Percentiles rank a stretch among this genome's conserved stretches.
Conservation (phyloP, 2,113 vertebrate species). For the Puntigrus tetrazona region DNA sequence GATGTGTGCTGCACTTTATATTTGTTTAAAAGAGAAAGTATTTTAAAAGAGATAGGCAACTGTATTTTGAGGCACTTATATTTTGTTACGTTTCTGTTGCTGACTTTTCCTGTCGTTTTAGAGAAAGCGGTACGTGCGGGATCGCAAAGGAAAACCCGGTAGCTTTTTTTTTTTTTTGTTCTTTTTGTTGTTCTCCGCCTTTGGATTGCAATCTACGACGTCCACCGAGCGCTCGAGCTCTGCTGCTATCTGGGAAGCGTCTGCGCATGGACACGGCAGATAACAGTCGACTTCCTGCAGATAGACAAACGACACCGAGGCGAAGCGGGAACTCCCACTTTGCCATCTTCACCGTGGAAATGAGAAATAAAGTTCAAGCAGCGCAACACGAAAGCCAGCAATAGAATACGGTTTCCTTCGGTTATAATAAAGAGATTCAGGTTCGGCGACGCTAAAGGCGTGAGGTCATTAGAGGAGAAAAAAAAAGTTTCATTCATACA, state of each 20-base stretch:
- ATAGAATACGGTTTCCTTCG: not conserved
- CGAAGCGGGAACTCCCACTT: not conserved
- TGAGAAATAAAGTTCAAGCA: not conserved
- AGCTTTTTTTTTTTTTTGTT: not conserved
- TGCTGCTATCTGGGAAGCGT: slow-evolving; percentile 6
- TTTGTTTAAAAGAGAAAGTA: slow-evolving; percentile 62
- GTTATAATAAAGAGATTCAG: not conserved
- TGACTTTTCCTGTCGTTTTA: not conserved
- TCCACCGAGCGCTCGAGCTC: not conserved
- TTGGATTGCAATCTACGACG: not conserved
- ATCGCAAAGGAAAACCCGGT: not conserved
- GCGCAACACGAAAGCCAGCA: not conserved
- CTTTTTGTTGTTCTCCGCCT: not conserved
- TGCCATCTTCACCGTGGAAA: no score
- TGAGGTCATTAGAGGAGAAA: no score
- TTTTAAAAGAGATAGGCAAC: slow-evolving; percentile 32
- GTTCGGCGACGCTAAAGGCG: no score
- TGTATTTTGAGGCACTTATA: slow-evolving; percentile 44
- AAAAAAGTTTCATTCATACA: not conserved
- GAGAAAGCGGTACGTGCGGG: no score
- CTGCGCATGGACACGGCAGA: not conserved
- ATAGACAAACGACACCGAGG: not conserved
- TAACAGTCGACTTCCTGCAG: slow-evolving; percentile 16
- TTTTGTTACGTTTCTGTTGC: slow-evolving; percentile 40
- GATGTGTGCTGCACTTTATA: slow-evolving; percentile 97